Evolutionary conservation across 2,888 invertebrate genomes (phyloP), one percentile per base, ranked within the genome.

Genomic region (Protophormia terraenovae): DNA sequence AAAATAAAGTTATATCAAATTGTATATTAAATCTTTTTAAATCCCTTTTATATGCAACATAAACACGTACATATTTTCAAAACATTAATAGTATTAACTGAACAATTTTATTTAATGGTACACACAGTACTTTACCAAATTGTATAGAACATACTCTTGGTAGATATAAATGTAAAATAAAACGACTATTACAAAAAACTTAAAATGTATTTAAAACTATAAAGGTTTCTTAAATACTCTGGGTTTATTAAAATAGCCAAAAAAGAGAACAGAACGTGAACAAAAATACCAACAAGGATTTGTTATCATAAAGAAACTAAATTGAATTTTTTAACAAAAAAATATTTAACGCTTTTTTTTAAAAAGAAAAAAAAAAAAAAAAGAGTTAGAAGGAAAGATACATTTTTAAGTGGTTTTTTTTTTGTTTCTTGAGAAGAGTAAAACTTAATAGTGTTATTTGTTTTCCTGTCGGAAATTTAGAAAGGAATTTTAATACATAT

Each of bases 181-280:
- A 62, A 72, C 19, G 47, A 66, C 50, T 58, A 50, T 66, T 66
- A 58, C 29, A 50, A 72, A 2, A 41, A 55, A 64, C 45, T 55
- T 71, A 71, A 55, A 71, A 76, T 71, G 64, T 64, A 71, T 82
- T 82, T 76, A 55, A 71, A 71, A 45, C 62, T 76, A 82, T 64
- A 64, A 47, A 76, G 41, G 41, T 64, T 76, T 81, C 75, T n/a
- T 69, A 24, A 76, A 75, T 64, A 55, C 75, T 29, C 0, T 7
- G 16, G 24, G 27, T 58, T 58, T 58, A 19, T 55, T 29, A 16
- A 12, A 41, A 55, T 12, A 38, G 55, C 53, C 16, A 53, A 35
- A 55, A 16, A n/a, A n/a, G n/a, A n/a, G n/a, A n/a, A n/a, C n/a
- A 53, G 24, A 41, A 76, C 81, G 69, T 75, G 69, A 62, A 47